Percentiles rank a stretch among this genome's conserved stretches.
phyloP scores from a whole-genome alignment of 2,888 invertebrate genomes.

The Athalia cordata region DNA sequence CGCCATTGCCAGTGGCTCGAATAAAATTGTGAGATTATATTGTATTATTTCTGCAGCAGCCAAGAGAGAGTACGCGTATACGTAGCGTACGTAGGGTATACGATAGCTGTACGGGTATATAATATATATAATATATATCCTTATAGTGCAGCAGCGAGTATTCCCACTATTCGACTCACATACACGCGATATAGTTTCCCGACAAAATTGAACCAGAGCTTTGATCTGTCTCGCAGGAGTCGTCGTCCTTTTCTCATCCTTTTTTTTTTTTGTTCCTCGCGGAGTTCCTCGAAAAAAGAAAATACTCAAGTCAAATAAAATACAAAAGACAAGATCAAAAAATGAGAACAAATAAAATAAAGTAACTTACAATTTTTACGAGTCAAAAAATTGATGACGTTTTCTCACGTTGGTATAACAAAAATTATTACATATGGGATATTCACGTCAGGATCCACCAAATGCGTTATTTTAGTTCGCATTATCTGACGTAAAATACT shows the following conservation, averaged over 20 bases:
- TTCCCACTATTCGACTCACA: too few relatives aligned
- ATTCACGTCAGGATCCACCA: background rate
- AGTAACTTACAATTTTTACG: too few relatives aligned
- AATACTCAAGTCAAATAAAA: background rate
- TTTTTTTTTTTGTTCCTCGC: background rate
- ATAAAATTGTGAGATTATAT: slow-evolving; percentile 64
- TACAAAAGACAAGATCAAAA: background rate
- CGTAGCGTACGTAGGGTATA: background rate
- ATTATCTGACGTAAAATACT: slow-evolving; percentile 29
- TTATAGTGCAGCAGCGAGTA: background rate
- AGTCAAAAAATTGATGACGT: too few relatives aligned
- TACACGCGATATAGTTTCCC: background rate
- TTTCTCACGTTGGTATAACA: too few relatives aligned
- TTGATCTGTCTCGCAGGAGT: slow-evolving; percentile 11
- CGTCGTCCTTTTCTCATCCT: background rate
- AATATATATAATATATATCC: background rate
- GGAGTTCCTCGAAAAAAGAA: background rate
- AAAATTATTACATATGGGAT: too few relatives aligned
- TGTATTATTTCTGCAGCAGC: slow-evolving; percentile 55
- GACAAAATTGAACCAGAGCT: slow-evolving; percentile 30
- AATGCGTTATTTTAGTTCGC: background rate
- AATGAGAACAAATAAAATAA: too few relatives aligned
- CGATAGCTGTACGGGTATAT: background rate
- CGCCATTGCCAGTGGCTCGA: slow-evolving; percentile 53
- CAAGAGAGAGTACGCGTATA: background rate